A percentile compares a stretch with the other conserved stretches of the same genome.
These are phyloP conservation scores for Idaea aversata DNA, from an alignment of 2,888 invertebrate species.

Conservation along the genomic window DNA sequence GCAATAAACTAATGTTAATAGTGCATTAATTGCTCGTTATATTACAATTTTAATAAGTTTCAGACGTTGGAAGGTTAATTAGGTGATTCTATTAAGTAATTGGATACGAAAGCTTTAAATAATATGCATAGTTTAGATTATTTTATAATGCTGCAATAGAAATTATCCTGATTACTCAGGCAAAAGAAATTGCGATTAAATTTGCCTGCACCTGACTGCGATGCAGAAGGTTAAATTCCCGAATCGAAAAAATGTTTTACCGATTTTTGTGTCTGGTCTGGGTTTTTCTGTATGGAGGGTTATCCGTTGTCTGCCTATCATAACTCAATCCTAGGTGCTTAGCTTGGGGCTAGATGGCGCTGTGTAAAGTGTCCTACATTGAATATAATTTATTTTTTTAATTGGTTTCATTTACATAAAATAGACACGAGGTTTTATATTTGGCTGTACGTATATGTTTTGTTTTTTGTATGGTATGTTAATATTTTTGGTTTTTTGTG, in stretches of 20 bases:
- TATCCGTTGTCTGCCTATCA: too few relatives aligned
- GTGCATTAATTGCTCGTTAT: not conserved
- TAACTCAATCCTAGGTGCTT: too few relatives aligned
- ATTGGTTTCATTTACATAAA: too few relatives aligned
- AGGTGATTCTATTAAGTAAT: not conserved
- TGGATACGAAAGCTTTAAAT: not conserved
- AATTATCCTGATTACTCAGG: not conserved
- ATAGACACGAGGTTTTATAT: too few relatives aligned
- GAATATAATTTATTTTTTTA: too few relatives aligned
- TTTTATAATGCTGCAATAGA: not conserved
- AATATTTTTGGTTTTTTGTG: too few relatives aligned
- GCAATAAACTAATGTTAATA: not conserved
- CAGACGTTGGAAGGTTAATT: not conserved
- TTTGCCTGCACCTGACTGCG: not conserved
- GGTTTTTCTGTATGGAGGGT: too few relatives aligned
- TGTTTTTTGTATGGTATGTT: too few relatives aligned
- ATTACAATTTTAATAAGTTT: not conserved
- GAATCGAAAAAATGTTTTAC: not conserved
- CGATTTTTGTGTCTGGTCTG: too few relatives aligned
- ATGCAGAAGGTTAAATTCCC: not conserved
- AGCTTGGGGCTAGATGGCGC: too few relatives aligned
- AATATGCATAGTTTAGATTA: not conserved
- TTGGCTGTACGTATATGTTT: too few relatives aligned
- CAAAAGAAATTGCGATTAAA: not conserved
- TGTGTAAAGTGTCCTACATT: too few relatives aligned